Evolutionary conservation across 2,797 vertebrate genomes (phyloP).

Genomic region (Kryptopterus vitreolus): DNA sequence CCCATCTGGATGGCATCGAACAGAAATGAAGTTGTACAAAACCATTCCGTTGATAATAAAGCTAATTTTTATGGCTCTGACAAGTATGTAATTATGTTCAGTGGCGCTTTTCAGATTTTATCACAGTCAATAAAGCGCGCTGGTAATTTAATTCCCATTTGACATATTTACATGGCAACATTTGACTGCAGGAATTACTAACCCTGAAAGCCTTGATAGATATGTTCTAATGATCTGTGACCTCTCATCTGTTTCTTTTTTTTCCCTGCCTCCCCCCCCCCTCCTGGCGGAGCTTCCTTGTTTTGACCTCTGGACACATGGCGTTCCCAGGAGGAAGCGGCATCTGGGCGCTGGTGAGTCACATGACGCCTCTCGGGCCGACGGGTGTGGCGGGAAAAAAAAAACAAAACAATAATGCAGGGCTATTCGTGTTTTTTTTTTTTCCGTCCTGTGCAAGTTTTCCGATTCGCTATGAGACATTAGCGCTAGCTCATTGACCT

Average conservation of each 20-base stretch:
- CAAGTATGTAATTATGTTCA: slow-evolving; percentile 98
- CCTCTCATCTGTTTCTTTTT: slow-evolving; percentile 98
- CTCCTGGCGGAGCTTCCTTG: slow-evolving; percentile 90
- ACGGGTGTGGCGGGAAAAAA: not conserved
- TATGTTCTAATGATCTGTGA: slow-evolving; percentile 99
- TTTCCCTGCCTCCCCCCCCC: slow-evolving; percentile 95
- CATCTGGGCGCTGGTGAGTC: slow-evolving; percentile 48
- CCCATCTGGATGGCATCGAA: slow-evolving; percentile 99
- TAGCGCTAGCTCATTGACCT: slow-evolving; percentile 61
- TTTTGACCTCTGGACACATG: slow-evolving; percentile 89
- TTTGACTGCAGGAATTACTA: slow-evolving; percentile 99
- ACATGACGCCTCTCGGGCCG: not conserved
- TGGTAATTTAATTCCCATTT: slow-evolving; percentile 99
- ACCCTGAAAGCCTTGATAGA: slow-evolving; percentile 98
- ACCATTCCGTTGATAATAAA: slow-evolving; percentile 96
- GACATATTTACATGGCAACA: slow-evolving; percentile 99
- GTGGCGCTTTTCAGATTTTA: slow-evolving; percentile 98
- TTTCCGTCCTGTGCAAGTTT: too few species aligned
- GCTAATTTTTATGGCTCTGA: slow-evolving; percentile 97
- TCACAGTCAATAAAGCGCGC: slow-evolving; percentile 97
- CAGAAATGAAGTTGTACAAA: slow-evolving; percentile 99
- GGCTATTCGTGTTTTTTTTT: slow-evolving; percentile 36
- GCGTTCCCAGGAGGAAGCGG: slow-evolving; percentile 54
- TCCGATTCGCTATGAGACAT: slow-evolving; percentile 44
- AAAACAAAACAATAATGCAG: too few species aligned